Evolutionary conservation across 2,113 vertebrate genomes (phyloP).

Genomic region (Phaethon lepturus): DNA sequence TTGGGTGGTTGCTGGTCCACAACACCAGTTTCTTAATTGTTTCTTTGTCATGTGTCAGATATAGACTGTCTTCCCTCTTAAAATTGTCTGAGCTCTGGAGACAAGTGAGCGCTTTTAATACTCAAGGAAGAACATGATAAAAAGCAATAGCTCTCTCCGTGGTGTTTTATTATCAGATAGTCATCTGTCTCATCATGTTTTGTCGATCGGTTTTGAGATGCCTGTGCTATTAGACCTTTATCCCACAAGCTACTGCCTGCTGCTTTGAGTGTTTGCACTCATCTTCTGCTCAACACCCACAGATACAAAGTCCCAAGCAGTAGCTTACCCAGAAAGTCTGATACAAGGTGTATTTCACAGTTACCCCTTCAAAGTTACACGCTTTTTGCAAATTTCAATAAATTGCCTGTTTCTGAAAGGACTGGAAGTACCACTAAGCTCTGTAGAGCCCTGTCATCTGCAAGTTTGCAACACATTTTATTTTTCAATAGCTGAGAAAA

Average conservation of each 20-base stretch:
- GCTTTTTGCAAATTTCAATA: background rate
- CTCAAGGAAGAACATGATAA: background rate
- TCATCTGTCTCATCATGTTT: background rate
- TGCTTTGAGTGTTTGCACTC: background rate
- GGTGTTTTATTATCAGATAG: background rate
- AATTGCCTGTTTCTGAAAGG: background rate
- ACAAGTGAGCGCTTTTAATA: background rate
- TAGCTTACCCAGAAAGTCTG: background rate
- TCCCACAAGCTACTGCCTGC: background rate
- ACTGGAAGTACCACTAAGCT: background rate
- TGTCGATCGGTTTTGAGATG: background rate
- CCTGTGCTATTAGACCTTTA: background rate
- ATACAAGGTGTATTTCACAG: background rate
- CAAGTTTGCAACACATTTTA: background rate
- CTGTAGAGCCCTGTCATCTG: background rate
- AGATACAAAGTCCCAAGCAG: background rate
- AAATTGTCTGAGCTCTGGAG: background rate
- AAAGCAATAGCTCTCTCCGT: background rate
- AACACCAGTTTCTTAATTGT: background rate
- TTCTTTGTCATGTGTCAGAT: background rate
- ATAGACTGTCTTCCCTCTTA: background rate
- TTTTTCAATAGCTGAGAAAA: constrained; percentile 12
- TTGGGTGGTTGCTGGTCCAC: background rate
- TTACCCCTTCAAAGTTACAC: background rate
- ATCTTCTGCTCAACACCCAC: background rate